Conservation (phyloP, 1,140 invertebrate species). For the Drosophila pachea region DNA sequence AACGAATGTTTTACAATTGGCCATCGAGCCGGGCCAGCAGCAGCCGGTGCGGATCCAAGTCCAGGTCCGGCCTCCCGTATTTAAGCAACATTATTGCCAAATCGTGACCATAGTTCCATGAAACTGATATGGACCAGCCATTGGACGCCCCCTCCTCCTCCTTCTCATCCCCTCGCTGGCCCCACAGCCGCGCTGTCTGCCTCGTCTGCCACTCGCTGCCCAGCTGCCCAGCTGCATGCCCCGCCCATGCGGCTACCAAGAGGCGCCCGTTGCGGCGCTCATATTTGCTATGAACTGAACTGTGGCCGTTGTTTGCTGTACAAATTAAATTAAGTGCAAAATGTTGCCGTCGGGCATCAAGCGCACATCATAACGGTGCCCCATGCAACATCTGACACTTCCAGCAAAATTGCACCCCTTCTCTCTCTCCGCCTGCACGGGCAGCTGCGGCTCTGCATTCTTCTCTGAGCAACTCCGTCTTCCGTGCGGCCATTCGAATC, state of each 20-base stretch:
- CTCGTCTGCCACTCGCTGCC: neutral
- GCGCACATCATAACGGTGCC: slow-evolving; percentile 62
- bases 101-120: slow-evolving; percentile 79
- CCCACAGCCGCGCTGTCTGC: neutral
- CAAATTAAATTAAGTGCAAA: slow-evolving; percentile 75
- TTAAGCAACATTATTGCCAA: slow-evolving; percentile 79
- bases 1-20: slow-evolving; percentile 77
- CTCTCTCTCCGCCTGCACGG: neutral
- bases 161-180: neutral
- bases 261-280: slow-evolving; percentile 61
- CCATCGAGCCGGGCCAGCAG: slow-evolving; percentile 34
- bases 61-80: slow-evolving; percentile 52
- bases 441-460: neutral
- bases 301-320: slow-evolving; percentile 58
- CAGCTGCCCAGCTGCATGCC: slow-evolving; percentile 32
- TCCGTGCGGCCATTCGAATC: slow-evolving; percentile 14
- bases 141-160: slow-evolving; percentile 7
- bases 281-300: slow-evolving; percentile 26
- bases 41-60: slow-evolving; percentile 36
- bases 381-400: slow-evolving; percentile 43
- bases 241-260: slow-evolving; percentile 46
- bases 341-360: slow-evolving; percentile 53
- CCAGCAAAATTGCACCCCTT: slow-evolving; percentile 14
- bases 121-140: slow-evolving; percentile 75
- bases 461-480: slow-evolving; percentile 10